A percentile compares a stretch with the other conserved stretches of the same genome.
Evolutionary conservation across 2,113 vertebrate genomes (phyloP).

Genomic region (Pygoscelis antarcticus): DNA sequence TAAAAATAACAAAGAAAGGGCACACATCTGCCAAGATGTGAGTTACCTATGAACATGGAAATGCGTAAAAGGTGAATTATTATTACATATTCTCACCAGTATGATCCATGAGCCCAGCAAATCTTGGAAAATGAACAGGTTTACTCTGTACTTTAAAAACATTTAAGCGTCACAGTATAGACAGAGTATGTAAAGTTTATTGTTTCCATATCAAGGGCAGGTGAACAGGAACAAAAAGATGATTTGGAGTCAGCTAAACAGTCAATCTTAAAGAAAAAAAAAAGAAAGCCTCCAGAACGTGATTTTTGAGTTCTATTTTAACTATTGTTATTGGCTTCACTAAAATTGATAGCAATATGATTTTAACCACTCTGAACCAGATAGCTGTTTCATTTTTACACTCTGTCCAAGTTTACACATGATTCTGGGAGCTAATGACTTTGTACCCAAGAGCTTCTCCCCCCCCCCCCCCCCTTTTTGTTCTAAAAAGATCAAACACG

Average conservation of each 20-base stretch:
- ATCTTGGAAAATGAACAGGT: background rate
- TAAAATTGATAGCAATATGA: background rate
- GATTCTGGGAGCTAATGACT: background rate
- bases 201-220: background rate
- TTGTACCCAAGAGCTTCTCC: accelerated
- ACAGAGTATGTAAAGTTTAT: background rate
- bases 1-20: background rate
- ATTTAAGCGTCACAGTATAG: background rate
- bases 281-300: background rate
- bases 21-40: background rate
- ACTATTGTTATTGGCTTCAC: background rate
- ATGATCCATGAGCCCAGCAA: background rate
- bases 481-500: background rate
- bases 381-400: background rate
- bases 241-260: background rate
- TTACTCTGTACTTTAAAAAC: background rate
- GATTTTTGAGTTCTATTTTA: background rate
- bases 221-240: background rate
- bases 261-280: background rate
- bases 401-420: background rate
- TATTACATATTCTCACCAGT: background rate
- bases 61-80: background rate
- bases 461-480: background rate
- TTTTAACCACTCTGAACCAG: background rate
- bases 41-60: background rate